These are phyloP conservation scores for Tragelaphus oryx DNA, from an alignment of 2,797 vertebrate genomes.

Conservation along the genomic window DNA sequence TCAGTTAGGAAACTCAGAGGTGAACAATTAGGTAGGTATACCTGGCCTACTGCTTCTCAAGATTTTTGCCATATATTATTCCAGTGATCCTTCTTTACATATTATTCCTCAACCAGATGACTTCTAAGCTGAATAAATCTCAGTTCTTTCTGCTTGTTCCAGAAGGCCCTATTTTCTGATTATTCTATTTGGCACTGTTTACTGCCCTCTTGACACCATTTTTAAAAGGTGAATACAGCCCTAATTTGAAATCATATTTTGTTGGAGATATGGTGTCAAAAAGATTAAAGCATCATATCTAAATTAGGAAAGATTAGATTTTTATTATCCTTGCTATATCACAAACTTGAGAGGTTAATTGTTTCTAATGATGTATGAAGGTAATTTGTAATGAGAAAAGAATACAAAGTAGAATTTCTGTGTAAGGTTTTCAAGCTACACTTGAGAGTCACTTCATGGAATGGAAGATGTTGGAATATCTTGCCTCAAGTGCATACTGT, in stretches of 20 bases:
- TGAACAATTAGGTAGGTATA: not conserved
- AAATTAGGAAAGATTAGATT: not conserved
- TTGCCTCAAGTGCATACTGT: not conserved
- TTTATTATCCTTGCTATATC: not conserved
- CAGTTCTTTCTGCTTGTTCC: not conserved
- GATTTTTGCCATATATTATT: not conserved
- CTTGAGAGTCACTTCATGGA: not conserved
- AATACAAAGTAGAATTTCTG: not conserved
- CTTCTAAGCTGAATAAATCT: not conserved
- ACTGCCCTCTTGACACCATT: not conserved
- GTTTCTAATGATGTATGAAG: not conserved
- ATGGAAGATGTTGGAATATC: not conserved
- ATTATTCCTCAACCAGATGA: not conserved
- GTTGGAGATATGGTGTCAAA: not conserved
- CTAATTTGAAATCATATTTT: conserved; percentile 24
- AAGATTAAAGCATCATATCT: not conserved
- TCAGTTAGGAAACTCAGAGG: not conserved
- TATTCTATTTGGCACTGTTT: not conserved
- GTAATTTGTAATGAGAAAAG: not conserved
- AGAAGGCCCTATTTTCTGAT: not conserved
- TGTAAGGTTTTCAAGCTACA: not conserved
- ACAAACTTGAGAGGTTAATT: not conserved
- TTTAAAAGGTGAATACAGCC: not conserved
- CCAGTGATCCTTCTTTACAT: not conserved
- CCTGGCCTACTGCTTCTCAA: not conserved